Evolutionary conservation across 2,797 vertebrate species (phyloP).

Genomic region (Austrolebias charrua): DNA sequence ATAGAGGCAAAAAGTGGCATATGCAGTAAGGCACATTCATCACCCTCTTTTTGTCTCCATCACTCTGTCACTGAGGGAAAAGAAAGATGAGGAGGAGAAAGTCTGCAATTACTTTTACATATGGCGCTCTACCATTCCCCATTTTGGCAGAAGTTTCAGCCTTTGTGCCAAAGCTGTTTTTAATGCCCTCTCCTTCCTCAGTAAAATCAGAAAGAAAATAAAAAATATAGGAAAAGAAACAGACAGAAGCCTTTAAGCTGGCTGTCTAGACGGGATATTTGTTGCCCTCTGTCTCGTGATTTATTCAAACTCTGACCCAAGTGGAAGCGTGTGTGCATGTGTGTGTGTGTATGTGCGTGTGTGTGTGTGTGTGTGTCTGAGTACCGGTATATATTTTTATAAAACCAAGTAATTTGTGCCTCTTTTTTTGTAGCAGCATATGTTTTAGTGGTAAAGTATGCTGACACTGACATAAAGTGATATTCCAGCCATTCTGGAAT

Average conservation of each 20-base stretch:
- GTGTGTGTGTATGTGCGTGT: slow-evolving; percentile 4
- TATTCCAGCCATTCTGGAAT: too few relatives aligned
- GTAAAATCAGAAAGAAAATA: slow-evolving; percentile 37
- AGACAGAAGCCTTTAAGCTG: slow-evolving; percentile 69
- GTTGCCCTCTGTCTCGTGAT: slow-evolving; percentile 49
- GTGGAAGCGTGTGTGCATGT: slow-evolving; percentile 1
- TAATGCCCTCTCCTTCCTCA: slow-evolving; percentile 68
- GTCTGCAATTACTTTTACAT: slow-evolving; percentile 33
- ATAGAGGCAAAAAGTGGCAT: too few relatives aligned
- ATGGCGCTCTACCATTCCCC: slow-evolving; percentile 40
- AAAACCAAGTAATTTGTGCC: slow-evolving; percentile 4
- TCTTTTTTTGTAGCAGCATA: slow-evolving; percentile 4
- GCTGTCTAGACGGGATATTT: slow-evolving; percentile 77
- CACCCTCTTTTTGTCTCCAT: not conserved
- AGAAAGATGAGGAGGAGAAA: slow-evolving; percentile 1
- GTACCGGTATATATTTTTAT: slow-evolving; percentile 20
- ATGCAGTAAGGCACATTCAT: too few relatives aligned
- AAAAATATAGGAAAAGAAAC: slow-evolving; percentile 42
- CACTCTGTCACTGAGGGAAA: not conserved
- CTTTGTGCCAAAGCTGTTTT: slow-evolving; percentile 51
- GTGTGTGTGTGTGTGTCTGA: slow-evolving; percentile 3
- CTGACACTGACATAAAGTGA: slow-evolving; percentile 5
- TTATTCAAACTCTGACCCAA: slow-evolving; percentile 40
- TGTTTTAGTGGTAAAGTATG: slow-evolving; percentile 1
- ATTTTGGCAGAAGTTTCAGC: slow-evolving; percentile 30